Conservation (phyloP, 1,140 invertebrate species). For the Drosophila truncata region DNA sequence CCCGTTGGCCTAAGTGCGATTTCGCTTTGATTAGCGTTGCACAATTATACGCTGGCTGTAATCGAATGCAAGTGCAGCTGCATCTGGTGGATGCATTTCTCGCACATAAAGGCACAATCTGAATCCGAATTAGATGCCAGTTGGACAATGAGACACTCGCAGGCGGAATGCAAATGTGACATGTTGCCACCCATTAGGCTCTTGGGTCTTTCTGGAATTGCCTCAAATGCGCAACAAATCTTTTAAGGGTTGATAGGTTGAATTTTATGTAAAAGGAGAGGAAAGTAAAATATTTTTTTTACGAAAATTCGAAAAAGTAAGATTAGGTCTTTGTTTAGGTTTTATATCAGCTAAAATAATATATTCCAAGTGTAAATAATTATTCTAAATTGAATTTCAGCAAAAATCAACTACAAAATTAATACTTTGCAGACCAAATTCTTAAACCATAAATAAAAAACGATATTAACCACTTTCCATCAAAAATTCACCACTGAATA, state of each 20-base stretch:
- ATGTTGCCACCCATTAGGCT: conserved; percentile 21
- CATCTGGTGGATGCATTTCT: conserved; percentile 22
- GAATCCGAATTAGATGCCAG: conserved; percentile 41
- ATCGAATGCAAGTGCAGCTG: conserved; percentile 36
- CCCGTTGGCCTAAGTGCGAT: conserved; percentile 39
- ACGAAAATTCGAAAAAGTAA: too few species aligned
- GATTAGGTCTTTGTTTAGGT: neutral
- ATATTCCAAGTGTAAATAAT: neutral
- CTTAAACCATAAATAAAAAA: neutral
- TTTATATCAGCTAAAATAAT: neutral
- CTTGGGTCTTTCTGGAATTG: conserved; percentile 8
- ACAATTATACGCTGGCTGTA: conserved; percentile 47
- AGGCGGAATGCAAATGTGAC: conserved; percentile 43
- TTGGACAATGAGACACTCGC: conserved; percentile 31
- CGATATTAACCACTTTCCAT: neutral
- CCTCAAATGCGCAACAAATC: too few species aligned
- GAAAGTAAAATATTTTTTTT: too few species aligned
- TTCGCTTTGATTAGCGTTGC: conserved; percentile 49
- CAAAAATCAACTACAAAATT: neutral
- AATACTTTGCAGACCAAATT: neutral
- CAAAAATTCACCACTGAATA: conserved; percentile 1
- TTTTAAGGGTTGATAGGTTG: too few species aligned
- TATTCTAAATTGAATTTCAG: neutral
- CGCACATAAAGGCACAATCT: conserved; percentile 1
- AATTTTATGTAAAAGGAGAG: too few species aligned